Evolutionary conservation across 2,113 vertebrate genomes (phyloP), one percentile per base, ranked within the genome.

Genomic region (Ranitomeya imitator): DNA sequence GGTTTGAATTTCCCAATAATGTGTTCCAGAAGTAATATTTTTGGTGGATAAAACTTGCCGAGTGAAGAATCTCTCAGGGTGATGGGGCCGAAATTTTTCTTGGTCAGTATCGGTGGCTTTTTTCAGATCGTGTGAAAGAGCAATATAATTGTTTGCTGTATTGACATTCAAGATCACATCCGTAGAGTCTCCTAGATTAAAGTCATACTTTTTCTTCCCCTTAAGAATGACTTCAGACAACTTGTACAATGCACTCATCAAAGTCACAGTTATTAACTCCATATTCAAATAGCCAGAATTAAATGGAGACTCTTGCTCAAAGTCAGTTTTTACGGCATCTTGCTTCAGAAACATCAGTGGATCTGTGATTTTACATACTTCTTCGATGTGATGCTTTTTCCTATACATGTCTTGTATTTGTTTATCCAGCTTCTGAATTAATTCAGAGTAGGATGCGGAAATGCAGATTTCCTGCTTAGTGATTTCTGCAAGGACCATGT

Each of bases 1-100:
- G 18, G 61, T 79, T 37, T 59, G 26, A 6, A 87, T 54, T 87
- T 87, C 77, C 85, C 85, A 87, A 26, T 87, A 87, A 71, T 87
- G 85, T 67, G 71, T 61, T 37, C 85, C 85, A 31, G 85, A 87
- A 69, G 61, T 26, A 8, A 87, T 37, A 37, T 23, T 80, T 10
- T 69, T 80, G n/a, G 51, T 80, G 23, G 76, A 57, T 45, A 87
- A 55, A 37, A 87, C 85, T 79, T 87, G 85, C n/a, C 59, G 76
- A 13, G 61, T 80, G 9, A 11, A 21, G 52, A 87, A 87, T 65
- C 77, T 87, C 16, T 87, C 85, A 37, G 85, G 77, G 63, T 80
- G 85, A 71, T 80, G n/a, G 18, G 85, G 52, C 9, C 85, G n/a
- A 7, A 52, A 69, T 37, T 79, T 69, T 55, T 87, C 51, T 45